Conservation (phyloP, 2,113 vertebrate species). For the Synodontis membranacea region DNA sequence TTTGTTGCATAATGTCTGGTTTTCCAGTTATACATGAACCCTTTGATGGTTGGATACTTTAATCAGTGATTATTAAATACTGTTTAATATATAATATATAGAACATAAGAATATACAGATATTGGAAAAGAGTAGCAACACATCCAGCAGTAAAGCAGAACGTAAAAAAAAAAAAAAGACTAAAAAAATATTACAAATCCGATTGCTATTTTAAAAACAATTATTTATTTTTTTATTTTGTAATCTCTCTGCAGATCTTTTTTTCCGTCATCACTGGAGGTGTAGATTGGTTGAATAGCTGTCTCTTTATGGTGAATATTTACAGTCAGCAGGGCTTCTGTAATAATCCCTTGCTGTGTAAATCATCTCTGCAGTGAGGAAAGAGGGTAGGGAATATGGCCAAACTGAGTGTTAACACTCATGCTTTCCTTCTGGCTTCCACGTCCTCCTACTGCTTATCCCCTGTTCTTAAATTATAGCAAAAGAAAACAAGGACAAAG, state of each 20-base stretch:
- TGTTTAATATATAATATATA: neutral
- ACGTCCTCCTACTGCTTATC: neutral
- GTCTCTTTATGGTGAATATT: conserved; percentile 33
- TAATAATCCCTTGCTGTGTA: conserved; percentile 18
- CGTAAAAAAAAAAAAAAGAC: neutral
- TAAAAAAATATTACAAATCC: neutral
- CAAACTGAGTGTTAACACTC: neutral
- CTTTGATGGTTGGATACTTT: neutral
- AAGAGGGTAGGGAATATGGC: neutral
- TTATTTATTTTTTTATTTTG: too few relatives aligned
- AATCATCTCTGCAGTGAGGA: conserved; percentile 27
- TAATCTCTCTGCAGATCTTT: too few relatives aligned
- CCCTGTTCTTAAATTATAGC: neutral
- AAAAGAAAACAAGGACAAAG: conserved; percentile 3
- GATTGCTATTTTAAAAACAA: too few relatives aligned
- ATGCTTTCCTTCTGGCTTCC: neutral
- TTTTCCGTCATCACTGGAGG: neutral
- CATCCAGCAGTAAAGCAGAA: neutral
- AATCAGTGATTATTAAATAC: too few relatives aligned
- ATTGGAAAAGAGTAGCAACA: neutral
- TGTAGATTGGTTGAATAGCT: conserved; percentile 10
- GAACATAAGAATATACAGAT: neutral
- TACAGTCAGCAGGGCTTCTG: conserved; percentile 14
- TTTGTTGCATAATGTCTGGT: neutral
- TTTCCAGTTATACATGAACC: too few relatives aligned